Conservation (phyloP, 2,797 vertebrate species). For the Coendou prehensilis region DNA sequence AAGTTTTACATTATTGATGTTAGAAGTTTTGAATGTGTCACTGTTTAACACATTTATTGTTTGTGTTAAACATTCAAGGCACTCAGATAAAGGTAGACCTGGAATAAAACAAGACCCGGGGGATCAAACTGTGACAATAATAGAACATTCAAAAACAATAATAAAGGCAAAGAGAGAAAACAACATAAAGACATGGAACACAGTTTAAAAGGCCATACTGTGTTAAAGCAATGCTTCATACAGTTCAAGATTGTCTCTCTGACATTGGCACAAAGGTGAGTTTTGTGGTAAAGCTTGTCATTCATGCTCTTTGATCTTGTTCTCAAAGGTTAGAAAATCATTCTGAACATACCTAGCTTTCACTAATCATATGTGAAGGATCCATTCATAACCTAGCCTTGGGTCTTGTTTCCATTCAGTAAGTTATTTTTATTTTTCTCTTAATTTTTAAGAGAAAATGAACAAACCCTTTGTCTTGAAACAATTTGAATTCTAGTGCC, state of each 20-base stretch:
- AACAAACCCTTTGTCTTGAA: slow-evolving; percentile 41
- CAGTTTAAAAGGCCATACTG: slow-evolving; percentile 41
- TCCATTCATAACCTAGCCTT: slow-evolving; percentile 31
- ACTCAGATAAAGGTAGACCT: slow-evolving; percentile 71
- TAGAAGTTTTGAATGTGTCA: slow-evolving; percentile 47
- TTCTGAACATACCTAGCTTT: slow-evolving; percentile 40
- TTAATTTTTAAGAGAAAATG: slow-evolving; percentile 12
- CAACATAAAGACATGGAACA: slow-evolving; percentile 33
- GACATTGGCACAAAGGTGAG: background rate
- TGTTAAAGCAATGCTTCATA: slow-evolving; percentile 68
- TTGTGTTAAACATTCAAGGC: slow-evolving; percentile 64
- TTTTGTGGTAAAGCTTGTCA: slow-evolving; percentile 52
- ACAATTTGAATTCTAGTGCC: slow-evolving; percentile 31
- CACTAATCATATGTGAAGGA: slow-evolving; percentile 59
- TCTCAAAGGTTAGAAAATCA: slow-evolving; percentile 60
- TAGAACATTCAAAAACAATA: slow-evolving; percentile 50
- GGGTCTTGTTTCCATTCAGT: background rate
- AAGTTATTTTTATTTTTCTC: slow-evolving; percentile 49
- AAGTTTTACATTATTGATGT: background rate
- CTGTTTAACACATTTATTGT: slow-evolving; percentile 54
- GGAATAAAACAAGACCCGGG: slow-evolving; percentile 44
- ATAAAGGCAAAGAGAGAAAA: slow-evolving; percentile 64
- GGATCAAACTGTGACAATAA: slow-evolving; percentile 68
- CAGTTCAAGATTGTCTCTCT: slow-evolving; percentile 21
- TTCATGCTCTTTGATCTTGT: slow-evolving; percentile 47